Percentiles rank a stretch among this genome's conserved stretches.
Evolutionary conservation across 2,113 vertebrate genomes (phyloP).

Genomic region (Numenius arquata): DNA sequence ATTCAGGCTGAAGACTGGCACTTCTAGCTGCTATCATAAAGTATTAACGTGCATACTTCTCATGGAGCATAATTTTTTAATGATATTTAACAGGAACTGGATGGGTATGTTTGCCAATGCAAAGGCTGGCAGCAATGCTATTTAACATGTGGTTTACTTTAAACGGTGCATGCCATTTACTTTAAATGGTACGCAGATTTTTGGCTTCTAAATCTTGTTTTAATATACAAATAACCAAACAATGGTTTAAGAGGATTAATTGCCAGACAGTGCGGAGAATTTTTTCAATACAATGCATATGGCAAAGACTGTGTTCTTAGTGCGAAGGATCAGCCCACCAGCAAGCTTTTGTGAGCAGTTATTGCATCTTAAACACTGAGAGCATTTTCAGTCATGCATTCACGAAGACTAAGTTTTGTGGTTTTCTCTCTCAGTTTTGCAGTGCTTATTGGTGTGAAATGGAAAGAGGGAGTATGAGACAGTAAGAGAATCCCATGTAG

Average conservation of each 20-base stretch:
- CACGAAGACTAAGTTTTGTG: background rate
- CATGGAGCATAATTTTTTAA: background rate
- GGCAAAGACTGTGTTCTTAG: background rate
- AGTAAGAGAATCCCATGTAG: background rate
- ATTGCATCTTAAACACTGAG: background rate
- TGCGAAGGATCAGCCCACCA: background rate
- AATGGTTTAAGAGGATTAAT: background rate
- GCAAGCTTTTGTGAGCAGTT: background rate
- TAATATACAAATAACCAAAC: background rate
- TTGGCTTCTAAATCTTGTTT: background rate
- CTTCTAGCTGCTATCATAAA: background rate
- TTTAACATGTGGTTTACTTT: background rate
- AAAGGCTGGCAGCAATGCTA: background rate
- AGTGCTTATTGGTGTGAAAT: background rate
- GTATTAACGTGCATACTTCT: background rate
- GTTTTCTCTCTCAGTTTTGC: background rate
- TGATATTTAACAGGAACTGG: background rate
- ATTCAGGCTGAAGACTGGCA: background rate
- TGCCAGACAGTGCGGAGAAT: background rate
- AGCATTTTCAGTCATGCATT: background rate
- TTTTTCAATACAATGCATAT: background rate
- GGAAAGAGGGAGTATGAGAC: background rate
- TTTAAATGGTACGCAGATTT: background rate
- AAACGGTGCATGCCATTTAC: background rate
- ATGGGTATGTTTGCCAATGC: background rate